Conservation (phyloP, 2,888 invertebrate species). For the Epirrhoe tristata region DNA sequence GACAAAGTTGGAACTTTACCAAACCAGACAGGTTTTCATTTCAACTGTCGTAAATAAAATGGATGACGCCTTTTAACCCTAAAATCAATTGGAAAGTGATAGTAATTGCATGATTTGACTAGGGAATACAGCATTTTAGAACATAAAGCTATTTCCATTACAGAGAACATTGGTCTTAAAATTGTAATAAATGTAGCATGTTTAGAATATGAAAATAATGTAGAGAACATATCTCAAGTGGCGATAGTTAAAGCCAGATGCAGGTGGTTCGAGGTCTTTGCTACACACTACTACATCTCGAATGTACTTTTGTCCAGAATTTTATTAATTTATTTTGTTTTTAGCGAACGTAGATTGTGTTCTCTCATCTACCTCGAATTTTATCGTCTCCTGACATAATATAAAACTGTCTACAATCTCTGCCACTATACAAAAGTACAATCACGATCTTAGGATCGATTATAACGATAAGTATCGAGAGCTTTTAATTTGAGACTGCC, state of each 20-base stretch:
- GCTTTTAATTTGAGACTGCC: slow-evolving; percentile 76
- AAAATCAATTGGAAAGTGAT: no score
- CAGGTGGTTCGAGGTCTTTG: neutral
- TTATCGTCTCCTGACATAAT: no score
- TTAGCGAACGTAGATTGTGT: no score
- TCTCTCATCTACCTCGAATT: no score
- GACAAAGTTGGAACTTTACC: slow-evolving; percentile 6
- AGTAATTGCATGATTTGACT: no score
- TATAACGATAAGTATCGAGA: slow-evolving; percentile 8
- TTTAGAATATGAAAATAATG: neutral
- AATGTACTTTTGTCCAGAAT: neutral
- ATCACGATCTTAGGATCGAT: slow-evolving; percentile 6
- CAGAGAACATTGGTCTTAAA: neutral
- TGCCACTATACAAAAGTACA: neutral
- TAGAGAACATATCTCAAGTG: neutral
- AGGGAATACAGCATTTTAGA: no score
- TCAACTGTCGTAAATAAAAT: neutral
- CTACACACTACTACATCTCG: neutral
- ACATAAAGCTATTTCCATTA: neutral
- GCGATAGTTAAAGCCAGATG: neutral
- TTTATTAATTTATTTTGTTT: neutral
- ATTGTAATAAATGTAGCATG: neutral
- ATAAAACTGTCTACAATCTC: neutral
- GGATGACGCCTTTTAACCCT: neutral
- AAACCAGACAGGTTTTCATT: slow-evolving; percentile 5